Conservation (phyloP, 1,140 invertebrate species). For the Sipha flava region DNA sequence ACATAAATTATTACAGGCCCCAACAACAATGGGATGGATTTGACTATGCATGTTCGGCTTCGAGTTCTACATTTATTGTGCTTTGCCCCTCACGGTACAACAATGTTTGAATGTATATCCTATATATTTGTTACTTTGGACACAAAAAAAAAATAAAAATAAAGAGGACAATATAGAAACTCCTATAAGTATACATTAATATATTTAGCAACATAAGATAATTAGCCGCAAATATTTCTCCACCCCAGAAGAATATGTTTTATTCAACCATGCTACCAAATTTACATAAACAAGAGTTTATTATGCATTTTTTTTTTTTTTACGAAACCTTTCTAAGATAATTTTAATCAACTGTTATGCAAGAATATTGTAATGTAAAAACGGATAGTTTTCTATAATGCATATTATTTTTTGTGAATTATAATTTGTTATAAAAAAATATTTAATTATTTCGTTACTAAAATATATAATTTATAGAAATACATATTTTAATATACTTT, state of each 20-base stretch:
- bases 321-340: background rate
- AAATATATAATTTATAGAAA: no score
- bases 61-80: constrained; percentile 28
- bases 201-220: background rate
- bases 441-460: no score
- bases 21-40: constrained; percentile 19
- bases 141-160: background rate
- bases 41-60: constrained; percentile 15
- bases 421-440: no score
- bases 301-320: background rate
- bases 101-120: background rate
- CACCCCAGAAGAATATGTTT: background rate
- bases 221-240: background rate
- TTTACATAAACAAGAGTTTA: background rate
- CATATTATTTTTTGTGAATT: no score
- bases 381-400: no score
- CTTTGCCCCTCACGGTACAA: background rate
- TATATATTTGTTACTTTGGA: background rate
- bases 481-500: no score
- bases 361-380: background rate
- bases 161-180: background rate
- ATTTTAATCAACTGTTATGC: background rate
- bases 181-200: background rate
- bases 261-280: background rate
- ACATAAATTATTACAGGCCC: constrained; percentile 2